A percentile compares a stretch with the other conserved stretches of the same genome.
Conservation (phyloP, 2,888 invertebrate genomes). For the Busseola fusca region DNA sequence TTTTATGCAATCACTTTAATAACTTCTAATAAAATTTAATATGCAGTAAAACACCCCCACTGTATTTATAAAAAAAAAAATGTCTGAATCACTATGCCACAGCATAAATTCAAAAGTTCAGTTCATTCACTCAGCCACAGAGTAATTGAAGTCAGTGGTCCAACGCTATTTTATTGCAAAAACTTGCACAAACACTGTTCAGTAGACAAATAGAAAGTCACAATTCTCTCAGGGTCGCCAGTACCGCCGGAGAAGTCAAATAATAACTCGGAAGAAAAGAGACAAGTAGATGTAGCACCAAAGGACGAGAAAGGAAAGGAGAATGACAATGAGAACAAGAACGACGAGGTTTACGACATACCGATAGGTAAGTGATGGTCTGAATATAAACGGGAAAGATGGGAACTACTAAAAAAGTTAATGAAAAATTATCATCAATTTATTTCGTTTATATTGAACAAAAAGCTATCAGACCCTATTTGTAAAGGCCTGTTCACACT, state of each 20-base stretch:
- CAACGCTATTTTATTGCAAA: slow-evolving; percentile 11
- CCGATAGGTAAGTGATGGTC: slow-evolving; percentile 81
- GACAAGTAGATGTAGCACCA: slow-evolving; percentile 72
- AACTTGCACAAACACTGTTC: slow-evolving; percentile 33
- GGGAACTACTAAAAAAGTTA: neutral
- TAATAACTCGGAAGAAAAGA: slow-evolving; percentile 81
- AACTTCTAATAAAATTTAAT: slow-evolving; percentile 6
- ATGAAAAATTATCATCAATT: neutral
- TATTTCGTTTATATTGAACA: slow-evolving; percentile 27
- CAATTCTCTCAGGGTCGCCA: slow-evolving; percentile 82
- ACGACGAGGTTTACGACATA: slow-evolving; percentile 85
- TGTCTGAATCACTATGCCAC: slow-evolving; percentile 13
- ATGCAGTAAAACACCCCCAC: slow-evolving; percentile 33
- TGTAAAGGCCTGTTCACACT: slow-evolving; percentile 58
- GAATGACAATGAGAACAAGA: slow-evolving; percentile 74
- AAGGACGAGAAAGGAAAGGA: slow-evolving; percentile 75
- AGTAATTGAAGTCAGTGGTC: slow-evolving; percentile 18
- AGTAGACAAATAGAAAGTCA: slow-evolving; percentile 68
- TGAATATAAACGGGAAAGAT: slow-evolving; percentile 31
- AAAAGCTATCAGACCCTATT: slow-evolving; percentile 21
- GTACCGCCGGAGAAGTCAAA: slow-evolving; percentile 76
- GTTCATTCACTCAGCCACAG: slow-evolving; percentile 10
- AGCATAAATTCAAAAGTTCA: slow-evolving; percentile 5
- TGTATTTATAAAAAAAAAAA: neutral
- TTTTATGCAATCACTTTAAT: slow-evolving; percentile 10